A percentile compares a stretch with the other conserved stretches of the same genome.
These are phyloP conservation scores for Drosophila willistoni DNA, from an alignment of 1,140 invertebrate genomes.

Conservation along the genomic window DNA sequence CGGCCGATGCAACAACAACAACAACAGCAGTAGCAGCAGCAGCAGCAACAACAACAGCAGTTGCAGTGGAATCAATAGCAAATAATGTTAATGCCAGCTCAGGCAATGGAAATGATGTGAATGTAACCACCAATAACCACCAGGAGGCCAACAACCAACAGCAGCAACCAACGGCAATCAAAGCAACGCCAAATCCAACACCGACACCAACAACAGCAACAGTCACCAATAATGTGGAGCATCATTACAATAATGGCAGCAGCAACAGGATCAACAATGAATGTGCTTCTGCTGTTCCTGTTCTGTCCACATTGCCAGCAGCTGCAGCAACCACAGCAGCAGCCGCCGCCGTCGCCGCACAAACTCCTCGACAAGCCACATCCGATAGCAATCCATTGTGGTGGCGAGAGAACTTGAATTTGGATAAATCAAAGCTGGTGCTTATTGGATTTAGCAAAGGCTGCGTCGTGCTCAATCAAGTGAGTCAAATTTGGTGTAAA, in stretches of 20 bases:
- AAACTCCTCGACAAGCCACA: constrained; percentile 26
- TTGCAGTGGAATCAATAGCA: constrained; percentile 17
- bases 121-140: constrained; percentile 35
- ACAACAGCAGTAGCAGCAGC: too few species aligned
- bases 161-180: constrained; percentile 24
- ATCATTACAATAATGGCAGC: constrained; percentile 62
- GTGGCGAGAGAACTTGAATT: constrained; percentile 84
- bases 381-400: constrained; percentile 79
- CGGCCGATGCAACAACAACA: constrained; percentile 24
- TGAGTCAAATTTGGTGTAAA: constrained; percentile 81
- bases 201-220: constrained; percentile 25
- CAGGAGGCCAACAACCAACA: constrained; percentile 53
- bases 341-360: constrained; percentile 22
- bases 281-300: constrained; percentile 37
- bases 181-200: constrained; percentile 22
- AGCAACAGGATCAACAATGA: constrained; percentile 47
- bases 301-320: constrained; percentile 37
- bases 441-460: constrained; percentile 96
- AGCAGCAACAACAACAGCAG: constrained; percentile 21
- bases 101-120: constrained; percentile 44
- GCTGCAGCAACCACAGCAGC: constrained; percentile 28
- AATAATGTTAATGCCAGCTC: constrained; percentile 42
- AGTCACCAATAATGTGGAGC: constrained; percentile 60
- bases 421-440: constrained; percentile 85
- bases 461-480: constrained; percentile 94